A percentile compares a stretch with the other conserved stretches of the same genome.
Evolutionary conservation across 1,140 invertebrate genomes (phyloP).

Genomic region (Stegodyphus dumicola): DNA sequence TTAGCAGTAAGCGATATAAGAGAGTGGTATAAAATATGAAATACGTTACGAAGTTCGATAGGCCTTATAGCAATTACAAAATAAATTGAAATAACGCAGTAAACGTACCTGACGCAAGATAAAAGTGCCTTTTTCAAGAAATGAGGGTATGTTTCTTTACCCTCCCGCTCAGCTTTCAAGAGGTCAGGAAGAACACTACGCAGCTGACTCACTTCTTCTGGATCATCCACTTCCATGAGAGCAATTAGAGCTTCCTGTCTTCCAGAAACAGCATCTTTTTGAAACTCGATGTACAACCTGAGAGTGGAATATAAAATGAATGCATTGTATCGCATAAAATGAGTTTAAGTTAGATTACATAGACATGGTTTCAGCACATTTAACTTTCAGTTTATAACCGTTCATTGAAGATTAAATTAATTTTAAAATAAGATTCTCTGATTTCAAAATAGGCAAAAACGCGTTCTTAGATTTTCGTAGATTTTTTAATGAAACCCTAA

Average conservation of each 20-base stretch:
- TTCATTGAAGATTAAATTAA: no score
- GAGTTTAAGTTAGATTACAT: no score
- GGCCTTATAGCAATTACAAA: neutral
- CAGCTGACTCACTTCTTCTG: conserved; percentile 10
- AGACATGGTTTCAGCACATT: no score
- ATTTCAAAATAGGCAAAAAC: no score
- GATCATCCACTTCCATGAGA: conserved; percentile 39
- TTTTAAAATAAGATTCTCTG: no score
- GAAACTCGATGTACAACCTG: conserved; percentile 46
- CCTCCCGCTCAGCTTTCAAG: conserved; percentile 4
- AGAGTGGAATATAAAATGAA: neutral
- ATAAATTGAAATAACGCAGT: neutral
- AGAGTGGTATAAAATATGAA: no score
- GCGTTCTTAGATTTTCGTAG: no score
- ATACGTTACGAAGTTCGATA: neutral
- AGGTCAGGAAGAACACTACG: conserved; percentile 17
- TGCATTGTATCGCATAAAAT: no score
- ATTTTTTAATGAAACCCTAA: no score
- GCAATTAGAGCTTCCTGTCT: conserved; percentile 40
- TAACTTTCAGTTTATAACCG: no score
- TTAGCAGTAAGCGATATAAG: no score
- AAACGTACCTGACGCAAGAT: conserved; percentile 12
- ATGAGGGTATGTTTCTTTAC: conserved; percentile 7
- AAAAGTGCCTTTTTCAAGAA: conserved; percentile 27
- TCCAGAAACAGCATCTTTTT: conserved; percentile 13